phyloP scores from a whole-genome alignment of 2,888 invertebrate species.

The Calliscelio sp. region DNA sequence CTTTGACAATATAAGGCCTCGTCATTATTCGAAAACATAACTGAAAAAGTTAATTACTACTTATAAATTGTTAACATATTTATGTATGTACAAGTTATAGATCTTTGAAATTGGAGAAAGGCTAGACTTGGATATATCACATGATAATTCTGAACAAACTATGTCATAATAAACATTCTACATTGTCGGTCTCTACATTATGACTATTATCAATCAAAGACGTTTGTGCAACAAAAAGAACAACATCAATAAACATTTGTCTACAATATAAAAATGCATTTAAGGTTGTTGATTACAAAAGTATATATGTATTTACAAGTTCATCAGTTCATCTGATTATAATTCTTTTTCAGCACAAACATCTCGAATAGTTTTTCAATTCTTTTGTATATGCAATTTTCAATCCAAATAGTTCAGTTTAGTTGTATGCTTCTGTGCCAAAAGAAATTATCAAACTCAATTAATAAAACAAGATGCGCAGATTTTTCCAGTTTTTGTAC shows the following conservation, averaged over 20 bases:
- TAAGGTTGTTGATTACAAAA: slow-evolving; percentile 40
- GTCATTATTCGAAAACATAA: slow-evolving; percentile 36
- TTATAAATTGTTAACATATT: slow-evolving; percentile 40
- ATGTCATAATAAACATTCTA: slow-evolving; percentile 40
- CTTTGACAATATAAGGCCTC: slow-evolving; percentile 39
- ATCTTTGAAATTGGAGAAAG: slow-evolving; percentile 49
- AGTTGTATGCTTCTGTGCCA: not conserved
- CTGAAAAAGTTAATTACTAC: slow-evolving; percentile 38
- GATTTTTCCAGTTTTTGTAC: slow-evolving; percentile 40
- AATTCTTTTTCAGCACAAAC: slow-evolving; percentile 54
- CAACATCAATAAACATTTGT: slow-evolving; percentile 29
- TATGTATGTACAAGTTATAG: slow-evolving; percentile 49
- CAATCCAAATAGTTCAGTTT: not conserved
- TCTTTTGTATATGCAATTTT: slow-evolving; percentile 15
- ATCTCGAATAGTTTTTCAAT: slow-evolving; percentile 20
- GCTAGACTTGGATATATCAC: slow-evolving; percentile 67
- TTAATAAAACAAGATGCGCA: slow-evolving; percentile 42
- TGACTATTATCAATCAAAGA: slow-evolving; percentile 57
- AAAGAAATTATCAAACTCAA: not conserved
- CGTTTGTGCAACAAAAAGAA: slow-evolving; percentile 52
- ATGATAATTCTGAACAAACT: slow-evolving; percentile 46
- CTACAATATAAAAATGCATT: slow-evolving; percentile 51
- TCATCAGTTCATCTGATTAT: not conserved
- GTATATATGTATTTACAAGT: slow-evolving; percentile 58
- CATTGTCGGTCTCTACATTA: slow-evolving; percentile 32